These are phyloP conservation scores for Amazona guildingii DNA, from an alignment of 2,113 vertebrate genomes.

Conservation along the genomic window DNA sequence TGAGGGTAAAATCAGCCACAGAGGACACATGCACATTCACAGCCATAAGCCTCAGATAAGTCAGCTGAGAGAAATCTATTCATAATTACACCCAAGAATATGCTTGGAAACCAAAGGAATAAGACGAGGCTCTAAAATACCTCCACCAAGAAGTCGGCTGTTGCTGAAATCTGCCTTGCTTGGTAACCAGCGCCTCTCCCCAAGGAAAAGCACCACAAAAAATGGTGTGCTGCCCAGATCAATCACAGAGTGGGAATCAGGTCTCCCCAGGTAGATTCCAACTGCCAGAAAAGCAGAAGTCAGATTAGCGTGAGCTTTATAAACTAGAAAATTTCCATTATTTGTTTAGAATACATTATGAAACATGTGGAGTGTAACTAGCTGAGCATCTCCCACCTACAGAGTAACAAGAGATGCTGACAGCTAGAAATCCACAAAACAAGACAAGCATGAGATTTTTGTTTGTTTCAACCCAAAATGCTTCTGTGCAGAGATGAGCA, in stretches of 20 bases:
- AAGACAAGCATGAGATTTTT: not conserved
- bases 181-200: not conserved
- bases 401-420: not conserved
- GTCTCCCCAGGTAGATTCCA: not conserved
- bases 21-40: not conserved
- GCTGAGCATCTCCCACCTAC: not conserved
- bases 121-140: not conserved
- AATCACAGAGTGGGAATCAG: not conserved
- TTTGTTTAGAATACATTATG: not conserved
- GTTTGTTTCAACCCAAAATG: not conserved
- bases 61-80: not conserved
- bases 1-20: not conserved
- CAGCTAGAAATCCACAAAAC: slow-evolving; percentile 2
- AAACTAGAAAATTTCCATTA: not conserved
- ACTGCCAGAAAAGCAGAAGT: not conserved
- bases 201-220: not conserved
- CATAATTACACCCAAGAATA: not conserved
- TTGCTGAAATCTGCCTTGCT: not conserved
- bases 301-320: not conserved
- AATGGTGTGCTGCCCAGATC: not conserved
- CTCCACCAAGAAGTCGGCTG: not conserved
- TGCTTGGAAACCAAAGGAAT: not conserved
- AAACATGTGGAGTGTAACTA: not conserved
- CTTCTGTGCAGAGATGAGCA: not conserved
- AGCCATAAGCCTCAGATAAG: not conserved